Evolutionary conservation across 2,797 vertebrate genomes (phyloP).

Genomic region (Parauchenoglanis ngamensis): DNA sequence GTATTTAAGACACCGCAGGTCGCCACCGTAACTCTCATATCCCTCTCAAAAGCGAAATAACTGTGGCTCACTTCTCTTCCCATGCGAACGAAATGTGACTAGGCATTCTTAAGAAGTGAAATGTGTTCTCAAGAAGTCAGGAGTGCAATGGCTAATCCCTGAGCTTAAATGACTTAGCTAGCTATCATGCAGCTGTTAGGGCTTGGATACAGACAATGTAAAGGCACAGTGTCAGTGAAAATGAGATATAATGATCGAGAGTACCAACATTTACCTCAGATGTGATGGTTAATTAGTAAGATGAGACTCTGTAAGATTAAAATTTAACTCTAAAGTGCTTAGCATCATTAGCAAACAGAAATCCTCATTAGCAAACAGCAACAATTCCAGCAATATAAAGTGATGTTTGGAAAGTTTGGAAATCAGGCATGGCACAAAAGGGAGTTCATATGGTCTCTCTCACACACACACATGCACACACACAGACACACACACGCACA

Average conservation of each 20-base stretch:
- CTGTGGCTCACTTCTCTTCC: neutral
- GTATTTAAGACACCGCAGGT: conserved; percentile 15
- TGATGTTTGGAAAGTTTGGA: neutral
- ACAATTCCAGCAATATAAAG: neutral
- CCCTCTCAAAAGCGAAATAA: conserved; percentile 32
- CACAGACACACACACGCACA: conserved; percentile 7
- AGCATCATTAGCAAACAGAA: neutral
- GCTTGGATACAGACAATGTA: neutral
- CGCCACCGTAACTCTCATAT: conserved; percentile 37
- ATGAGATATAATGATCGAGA: neutral
- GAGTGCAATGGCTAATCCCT: neutral
- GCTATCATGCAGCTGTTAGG: neutral
- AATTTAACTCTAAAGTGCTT: neutral
- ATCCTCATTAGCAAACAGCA: neutral
- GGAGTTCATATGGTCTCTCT: neutral
- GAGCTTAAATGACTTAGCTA: neutral
- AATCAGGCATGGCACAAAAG: neutral
- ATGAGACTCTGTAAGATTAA: neutral
- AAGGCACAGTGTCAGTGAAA: neutral
- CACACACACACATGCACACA: neutral
- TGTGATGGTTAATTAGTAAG: neutral
- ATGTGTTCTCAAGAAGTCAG: conserved; percentile 20
- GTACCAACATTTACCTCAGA: neutral
- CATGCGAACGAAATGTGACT: neutral
- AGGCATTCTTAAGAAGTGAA: conserved; percentile 2